Evolutionary conservation across 2,888 invertebrate species (phyloP).

Genomic region (Allophyes oxyacanthae): DNA sequence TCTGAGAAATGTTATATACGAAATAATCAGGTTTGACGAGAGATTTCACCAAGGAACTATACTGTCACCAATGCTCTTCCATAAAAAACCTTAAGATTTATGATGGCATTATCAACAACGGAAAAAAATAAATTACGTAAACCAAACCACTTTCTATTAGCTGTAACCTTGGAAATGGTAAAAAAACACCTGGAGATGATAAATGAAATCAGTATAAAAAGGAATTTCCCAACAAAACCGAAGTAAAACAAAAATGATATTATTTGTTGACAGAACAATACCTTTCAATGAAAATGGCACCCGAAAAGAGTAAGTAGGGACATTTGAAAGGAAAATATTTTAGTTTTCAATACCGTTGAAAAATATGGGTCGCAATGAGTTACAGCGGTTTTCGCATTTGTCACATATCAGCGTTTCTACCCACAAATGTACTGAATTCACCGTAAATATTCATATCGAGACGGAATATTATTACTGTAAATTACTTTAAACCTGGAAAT

Average conservation of each 20-base stretch:
- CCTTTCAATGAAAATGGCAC: background rate
- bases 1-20: slow-evolving; percentile 15
- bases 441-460: slow-evolving; percentile 47
- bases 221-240: no score
- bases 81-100: no score
- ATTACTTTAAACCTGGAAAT: slow-evolving; percentile 8
- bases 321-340: slow-evolving; percentile 26
- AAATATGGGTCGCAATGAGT: slow-evolving; percentile 39
- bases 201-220: no score
- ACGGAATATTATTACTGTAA: slow-evolving; percentile 37
- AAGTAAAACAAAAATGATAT: background rate
- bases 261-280: no score
- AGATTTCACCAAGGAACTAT: slow-evolving; percentile 21
- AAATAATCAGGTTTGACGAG: slow-evolving; percentile 14
- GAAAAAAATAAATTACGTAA: no score
- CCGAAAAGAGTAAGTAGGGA: slow-evolving; percentile 5
- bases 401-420: slow-evolving; percentile 42
- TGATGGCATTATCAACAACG: no score
- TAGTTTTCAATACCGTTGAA: slow-evolving; percentile 39
- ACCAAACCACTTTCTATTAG: no score
- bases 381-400: slow-evolving; percentile 39
- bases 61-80: slow-evolving; percentile 1
- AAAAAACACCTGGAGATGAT: no score
- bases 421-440: slow-evolving; percentile 45
- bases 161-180: no score